Conservation (phyloP, 1,140 invertebrate species). For the Panulirus ornatus region DNA sequence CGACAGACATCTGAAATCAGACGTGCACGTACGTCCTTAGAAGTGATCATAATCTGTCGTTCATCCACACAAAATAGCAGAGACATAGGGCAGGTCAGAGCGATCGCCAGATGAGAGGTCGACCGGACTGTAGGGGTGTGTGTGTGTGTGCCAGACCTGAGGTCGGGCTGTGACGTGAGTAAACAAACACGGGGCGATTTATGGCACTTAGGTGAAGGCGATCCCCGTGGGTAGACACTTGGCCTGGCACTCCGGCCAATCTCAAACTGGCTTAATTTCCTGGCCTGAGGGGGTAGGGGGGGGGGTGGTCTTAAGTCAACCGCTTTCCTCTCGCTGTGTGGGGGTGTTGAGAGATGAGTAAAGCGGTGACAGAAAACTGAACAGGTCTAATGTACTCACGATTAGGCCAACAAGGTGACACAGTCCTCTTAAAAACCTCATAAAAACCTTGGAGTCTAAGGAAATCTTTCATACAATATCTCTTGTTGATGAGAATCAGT, state of each 20-base stretch:
- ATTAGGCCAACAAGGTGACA: too few relatives aligned
- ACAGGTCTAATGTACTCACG: too few relatives aligned
- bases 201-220: slow-evolving; percentile 67
- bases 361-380: too few relatives aligned
- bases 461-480: too few relatives aligned
- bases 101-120: not conserved
- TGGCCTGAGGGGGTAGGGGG: slow-evolving; percentile 18
- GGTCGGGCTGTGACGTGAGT: slow-evolving; percentile 61
- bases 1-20: too few relatives aligned
- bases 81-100: too few relatives aligned
- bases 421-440: too few relatives aligned
- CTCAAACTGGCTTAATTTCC: slow-evolving; percentile 67
- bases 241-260: slow-evolving; percentile 40
- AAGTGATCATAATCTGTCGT: too few relatives aligned
- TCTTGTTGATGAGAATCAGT: too few relatives aligned
- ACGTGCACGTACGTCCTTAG: too few relatives aligned
- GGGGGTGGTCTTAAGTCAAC: slow-evolving; percentile 15
- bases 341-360: not conserved
- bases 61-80: too few relatives aligned
- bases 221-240: slow-evolving; percentile 67
- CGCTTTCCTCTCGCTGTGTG: not conserved
- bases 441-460: too few relatives aligned
- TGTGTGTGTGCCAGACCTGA: slow-evolving; percentile 2
- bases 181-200: slow-evolving; percentile 69
- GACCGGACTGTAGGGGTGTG: not conserved